A percentile compares a stretch with the other conserved stretches of the same genome.
Conservation (phyloP, 2,113 vertebrate genomes). For the Vanacampus margaritifer region DNA sequence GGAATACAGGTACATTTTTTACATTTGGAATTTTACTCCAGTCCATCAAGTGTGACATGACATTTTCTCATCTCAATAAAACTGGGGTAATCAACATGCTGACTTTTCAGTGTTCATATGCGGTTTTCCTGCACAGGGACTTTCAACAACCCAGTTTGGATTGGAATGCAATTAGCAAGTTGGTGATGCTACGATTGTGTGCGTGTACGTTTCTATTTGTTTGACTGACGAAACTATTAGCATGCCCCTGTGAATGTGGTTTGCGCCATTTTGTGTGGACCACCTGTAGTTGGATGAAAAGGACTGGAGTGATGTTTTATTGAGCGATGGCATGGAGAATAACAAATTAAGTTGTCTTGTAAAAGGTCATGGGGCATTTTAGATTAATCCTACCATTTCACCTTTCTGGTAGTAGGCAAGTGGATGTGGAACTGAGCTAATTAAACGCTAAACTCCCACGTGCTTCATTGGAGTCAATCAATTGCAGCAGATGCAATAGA, state of each 20-base stretch:
- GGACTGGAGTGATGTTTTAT: background rate
- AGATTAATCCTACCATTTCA: background rate
- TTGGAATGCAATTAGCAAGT: background rate
- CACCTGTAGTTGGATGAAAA: too few relatives aligned
- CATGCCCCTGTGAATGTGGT: background rate
- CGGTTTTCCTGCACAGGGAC: background rate
- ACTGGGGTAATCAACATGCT: background rate
- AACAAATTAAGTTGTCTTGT: too few relatives aligned
- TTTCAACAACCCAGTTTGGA: background rate
- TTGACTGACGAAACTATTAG: background rate
- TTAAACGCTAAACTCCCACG: conserved; percentile 9
- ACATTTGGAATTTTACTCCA: too few relatives aligned
- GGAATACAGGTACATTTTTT: background rate
- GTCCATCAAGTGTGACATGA: too few relatives aligned
- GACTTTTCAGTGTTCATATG: background rate
- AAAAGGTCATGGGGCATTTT: background rate
- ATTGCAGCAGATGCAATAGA: too few relatives aligned
- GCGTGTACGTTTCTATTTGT: background rate
- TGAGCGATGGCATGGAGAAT: background rate
- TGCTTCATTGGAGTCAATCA: conserved; percentile 23
- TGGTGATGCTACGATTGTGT: background rate
- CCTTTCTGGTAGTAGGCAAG: background rate
- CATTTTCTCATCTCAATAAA: background rate
- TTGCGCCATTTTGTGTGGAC: too few relatives aligned
- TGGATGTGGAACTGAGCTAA: background rate